Evolutionary conservation across 2,113 vertebrate genomes (phyloP), one percentile per base, ranked within the genome.

Genomic region (Pomatostomus ruficeps): DNA sequence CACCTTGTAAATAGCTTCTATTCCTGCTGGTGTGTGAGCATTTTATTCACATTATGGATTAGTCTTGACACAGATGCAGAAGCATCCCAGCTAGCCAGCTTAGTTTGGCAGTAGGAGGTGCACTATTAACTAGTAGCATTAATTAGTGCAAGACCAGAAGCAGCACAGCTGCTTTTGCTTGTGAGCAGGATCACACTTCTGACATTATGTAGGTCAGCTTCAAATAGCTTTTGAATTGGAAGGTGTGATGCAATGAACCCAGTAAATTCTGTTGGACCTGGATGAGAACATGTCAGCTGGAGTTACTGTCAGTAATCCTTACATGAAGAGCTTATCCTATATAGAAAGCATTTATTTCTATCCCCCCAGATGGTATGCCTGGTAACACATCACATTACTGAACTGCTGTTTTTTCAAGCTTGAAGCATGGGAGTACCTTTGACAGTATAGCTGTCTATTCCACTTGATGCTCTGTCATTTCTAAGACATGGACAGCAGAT

Each of bases 401-500:
- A 87, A 65, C 40, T 63, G 42, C 75, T 93, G 79, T 33, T 58
- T 82, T 91, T 81, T 83, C 71, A 81, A 70, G 59, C 91, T 80
- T 91, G 89, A 74, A 80, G 74, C 29, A 19, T 52, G 57, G n/a
- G 48, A 57, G 52, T 59, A 48, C 40, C 40, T 92, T 67, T 86
- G 80, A 68, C 80, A 91, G 48, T 36, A 26, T 23, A 78, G 58
- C 83, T 95, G 83, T 92, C 86, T 91, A 52, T 77, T 94, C 62
- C 71, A 73, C 82, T 95, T 91, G 88, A 43, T 5, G n/a, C 29
- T 73, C 58, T 91, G 85, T 94, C 82, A 70, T 82, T 95, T 71
- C 80, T 72, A 35, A 91, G 89, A 55, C 48, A 29, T 8, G 6
- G 73, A 71, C 79, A 78, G 36, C 83, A 96, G 65, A 81, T 93